These are phyloP conservation scores for Urophycis tenuis DNA, from an alignment of 2,797 vertebrate species.

Conservation along the genomic window DNA sequence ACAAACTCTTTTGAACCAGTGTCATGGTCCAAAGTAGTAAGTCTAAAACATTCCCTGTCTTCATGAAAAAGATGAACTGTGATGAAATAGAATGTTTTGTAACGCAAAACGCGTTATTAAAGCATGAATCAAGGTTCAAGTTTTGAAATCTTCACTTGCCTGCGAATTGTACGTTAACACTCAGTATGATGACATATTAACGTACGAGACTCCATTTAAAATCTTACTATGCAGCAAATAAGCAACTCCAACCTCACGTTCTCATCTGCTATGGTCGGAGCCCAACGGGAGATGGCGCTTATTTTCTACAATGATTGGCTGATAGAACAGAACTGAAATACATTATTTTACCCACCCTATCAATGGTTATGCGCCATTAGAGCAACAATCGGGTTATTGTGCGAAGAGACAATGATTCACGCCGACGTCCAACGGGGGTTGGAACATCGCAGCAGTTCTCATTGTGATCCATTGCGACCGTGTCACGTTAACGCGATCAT, in stretches of 20 bases:
- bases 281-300: neutral
- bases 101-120: neutral
- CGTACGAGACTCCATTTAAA: neutral
- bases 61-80: neutral
- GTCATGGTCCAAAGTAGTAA: neutral
- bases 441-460: neutral
- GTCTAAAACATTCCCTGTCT: neutral
- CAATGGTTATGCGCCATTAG: neutral
- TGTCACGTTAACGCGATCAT: neutral
- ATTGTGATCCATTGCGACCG: neutral
- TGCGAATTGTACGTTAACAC: neutral
- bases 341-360: neutral
- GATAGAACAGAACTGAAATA: neutral
- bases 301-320: neutral
- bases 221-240: too few relatives aligned
- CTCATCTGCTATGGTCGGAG: neutral
- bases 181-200: neutral
- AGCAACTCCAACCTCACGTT: neutral
- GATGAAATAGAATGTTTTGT: neutral
- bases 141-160: neutral
- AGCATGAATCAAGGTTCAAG: neutral
- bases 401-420: neutral
- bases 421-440: neutral
- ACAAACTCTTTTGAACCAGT: neutral
- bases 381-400: neutral